Evolutionary conservation across 2,888 invertebrate species (phyloP), one percentile per base, ranked within the genome.

Genomic region (Fragum whitleyi): DNA sequence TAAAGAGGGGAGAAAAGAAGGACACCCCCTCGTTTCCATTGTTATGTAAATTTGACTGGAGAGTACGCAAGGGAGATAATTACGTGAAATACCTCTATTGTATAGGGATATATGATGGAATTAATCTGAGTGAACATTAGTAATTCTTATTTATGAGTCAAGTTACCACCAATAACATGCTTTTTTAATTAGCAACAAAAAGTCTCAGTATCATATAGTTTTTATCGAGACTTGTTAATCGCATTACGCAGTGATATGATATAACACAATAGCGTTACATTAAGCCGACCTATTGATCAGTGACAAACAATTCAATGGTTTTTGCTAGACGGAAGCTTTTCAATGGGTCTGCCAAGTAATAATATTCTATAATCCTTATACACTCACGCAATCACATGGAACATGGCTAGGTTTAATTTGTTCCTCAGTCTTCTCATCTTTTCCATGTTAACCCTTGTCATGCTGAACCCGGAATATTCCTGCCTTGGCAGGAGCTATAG

Each of bases 111-210:
- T n/a, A n/a, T n/a, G n/a, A n/a, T n/a, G n/a, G n/a, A n/a, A n/a
- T n/a, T n/a, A n/a, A n/a, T n/a, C n/a, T n/a, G n/a, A n/a, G n/a
- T n/a, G n/a, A n/a, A n/a, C n/a, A 61, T 61, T 28, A 32, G 26
- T 61, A 61, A 29, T n/a, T n/a, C 61, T 23, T 28, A 32, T 61
- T 32, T 28, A 61, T 61, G 61, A 23, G 61, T 11, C 6, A 61
- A 19, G 19, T 5, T 19, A 26, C 61, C 59, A 32, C 29, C 32
- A 61, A 61, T 61, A 32, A 61, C 61, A 28, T 5, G 61, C 32
- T 61, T 61, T 61, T 61, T 32, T 61, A 61, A 61, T 61, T 61
- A 61, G 61, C 21, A 26, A 29, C 29, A 61, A 61, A 61, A 57
- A 32, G 6, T n/a, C 61, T 32, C 29, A 29, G 11, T 19, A 26